These are phyloP conservation scores for Vanessa cardui DNA, from an alignment of 2,888 invertebrate genomes.

Conservation along the genomic window DNA sequence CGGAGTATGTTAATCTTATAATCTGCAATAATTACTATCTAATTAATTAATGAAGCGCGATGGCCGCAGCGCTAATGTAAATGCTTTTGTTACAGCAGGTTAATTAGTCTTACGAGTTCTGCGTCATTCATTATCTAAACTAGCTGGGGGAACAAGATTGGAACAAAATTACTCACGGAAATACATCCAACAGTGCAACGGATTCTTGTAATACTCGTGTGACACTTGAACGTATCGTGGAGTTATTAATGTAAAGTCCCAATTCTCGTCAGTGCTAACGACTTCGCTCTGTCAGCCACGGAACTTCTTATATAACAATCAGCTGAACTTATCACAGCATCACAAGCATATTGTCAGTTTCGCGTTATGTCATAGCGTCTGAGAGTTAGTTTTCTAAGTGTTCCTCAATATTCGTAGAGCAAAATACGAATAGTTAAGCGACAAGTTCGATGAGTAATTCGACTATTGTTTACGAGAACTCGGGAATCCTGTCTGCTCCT, in stretches of 20 bases:
- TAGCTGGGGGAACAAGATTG: conserved; percentile 6
- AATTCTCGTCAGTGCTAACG: background rate
- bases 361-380: background rate
- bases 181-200: conserved; percentile 21
- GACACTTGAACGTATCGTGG: background rate
- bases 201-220: conserved; percentile 9
- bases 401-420: background rate
- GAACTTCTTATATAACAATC: background rate
- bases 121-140: conserved; percentile 24
- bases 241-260: conserved; percentile 1
- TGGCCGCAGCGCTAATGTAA: conserved; percentile 9
- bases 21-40: conserved; percentile 9
- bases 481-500: no score
- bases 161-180: conserved; percentile 21
- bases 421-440: background rate
- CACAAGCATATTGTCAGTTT: no score
- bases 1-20: background rate
- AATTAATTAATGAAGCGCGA: conserved; percentile 13
- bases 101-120: conserved; percentile 23
- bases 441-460: no score
- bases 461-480: no score
- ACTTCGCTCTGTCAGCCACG: no score
- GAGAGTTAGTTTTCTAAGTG: background rate
- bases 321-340: no score
- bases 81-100: conserved; percentile 10